Percentiles rank a stretch among this genome's conserved stretches.
phyloP scores from a whole-genome alignment of 2,797 vertebrate species.

The Neopelma chrysocephalum region DNA sequence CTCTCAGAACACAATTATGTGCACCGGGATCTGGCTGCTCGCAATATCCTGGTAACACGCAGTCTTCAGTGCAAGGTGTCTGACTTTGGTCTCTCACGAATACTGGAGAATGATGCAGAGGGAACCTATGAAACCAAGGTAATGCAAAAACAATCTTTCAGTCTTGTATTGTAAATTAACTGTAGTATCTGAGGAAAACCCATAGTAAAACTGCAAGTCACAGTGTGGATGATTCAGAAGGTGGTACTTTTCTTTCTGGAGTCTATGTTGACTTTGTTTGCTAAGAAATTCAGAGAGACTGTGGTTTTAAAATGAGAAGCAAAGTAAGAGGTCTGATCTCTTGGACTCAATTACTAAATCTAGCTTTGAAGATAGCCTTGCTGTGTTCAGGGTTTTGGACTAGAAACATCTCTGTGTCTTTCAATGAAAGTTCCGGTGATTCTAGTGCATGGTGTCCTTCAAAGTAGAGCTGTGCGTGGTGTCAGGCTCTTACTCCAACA shows the following conservation, averaged over 20 bases:
- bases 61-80: slow-evolving; percentile 95
- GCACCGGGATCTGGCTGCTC: slow-evolving; percentile 92
- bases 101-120: slow-evolving; percentile 88
- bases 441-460: not conserved
- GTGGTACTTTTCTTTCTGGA: not conserved
- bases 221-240: not conserved
- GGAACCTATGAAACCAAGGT: slow-evolving; percentile 82
- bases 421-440: not conserved
- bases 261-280: not conserved
- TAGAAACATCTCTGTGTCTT: not conserved
- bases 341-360: not conserved
- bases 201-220: not conserved
- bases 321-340: not conserved
- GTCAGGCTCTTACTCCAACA: not conserved
- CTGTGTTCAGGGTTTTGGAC: not conserved
- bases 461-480: not conserved
- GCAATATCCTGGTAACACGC: slow-evolving; percentile 92
- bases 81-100: slow-evolving; percentile 90
- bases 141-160: not conserved
- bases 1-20: slow-evolving; percentile 92
- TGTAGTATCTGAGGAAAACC: not conserved
- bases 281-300: not conserved
- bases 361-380: not conserved
- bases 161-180: not conserved
- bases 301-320: not conserved